A percentile compares a stretch with the other conserved stretches of the same genome.
Conservation (phyloP, 2,888 invertebrate genomes). For the Cantharis nigra region DNA sequence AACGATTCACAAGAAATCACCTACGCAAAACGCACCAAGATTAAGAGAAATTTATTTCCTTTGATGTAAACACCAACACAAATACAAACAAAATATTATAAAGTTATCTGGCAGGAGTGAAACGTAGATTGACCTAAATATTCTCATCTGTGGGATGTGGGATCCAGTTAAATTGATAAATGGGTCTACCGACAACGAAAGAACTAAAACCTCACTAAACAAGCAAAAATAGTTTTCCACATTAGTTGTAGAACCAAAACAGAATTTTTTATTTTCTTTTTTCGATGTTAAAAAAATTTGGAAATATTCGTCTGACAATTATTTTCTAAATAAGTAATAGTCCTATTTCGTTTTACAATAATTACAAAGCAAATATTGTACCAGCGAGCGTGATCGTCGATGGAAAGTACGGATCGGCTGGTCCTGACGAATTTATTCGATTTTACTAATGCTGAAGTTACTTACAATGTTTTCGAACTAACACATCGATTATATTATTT, state of each 20-base stretch:
- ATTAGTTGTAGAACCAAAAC: slow-evolving; percentile 17
- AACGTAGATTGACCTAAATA: slow-evolving; percentile 14
- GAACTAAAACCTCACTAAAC: slow-evolving; percentile 9
- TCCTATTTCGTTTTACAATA: too few species aligned
- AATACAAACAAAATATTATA: neutral
- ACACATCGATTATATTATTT: too few species aligned
- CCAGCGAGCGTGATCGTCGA: too few species aligned
- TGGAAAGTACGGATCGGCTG: too few species aligned
- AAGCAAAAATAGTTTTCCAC: slow-evolving; percentile 18
- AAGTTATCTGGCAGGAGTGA: neutral
- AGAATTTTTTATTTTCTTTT: slow-evolving; percentile 12
- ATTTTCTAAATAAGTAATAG: too few species aligned
- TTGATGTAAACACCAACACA: neutral
- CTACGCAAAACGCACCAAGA: neutral
- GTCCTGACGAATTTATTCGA: too few species aligned
- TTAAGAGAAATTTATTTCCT: neutral
- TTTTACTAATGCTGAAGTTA: too few species aligned
- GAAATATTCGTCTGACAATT: too few species aligned
- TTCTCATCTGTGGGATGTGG: slow-evolving; percentile 1
- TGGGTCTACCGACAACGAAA: slow-evolving; percentile 9
- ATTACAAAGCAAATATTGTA: too few species aligned
- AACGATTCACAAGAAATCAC: neutral
- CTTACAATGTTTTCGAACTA: too few species aligned
- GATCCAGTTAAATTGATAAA: slow-evolving; percentile 22
- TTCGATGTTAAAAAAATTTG: neutral